Conservation (phyloP, 2,113 vertebrate genomes). For the Gallinago jamesoni region DNA sequence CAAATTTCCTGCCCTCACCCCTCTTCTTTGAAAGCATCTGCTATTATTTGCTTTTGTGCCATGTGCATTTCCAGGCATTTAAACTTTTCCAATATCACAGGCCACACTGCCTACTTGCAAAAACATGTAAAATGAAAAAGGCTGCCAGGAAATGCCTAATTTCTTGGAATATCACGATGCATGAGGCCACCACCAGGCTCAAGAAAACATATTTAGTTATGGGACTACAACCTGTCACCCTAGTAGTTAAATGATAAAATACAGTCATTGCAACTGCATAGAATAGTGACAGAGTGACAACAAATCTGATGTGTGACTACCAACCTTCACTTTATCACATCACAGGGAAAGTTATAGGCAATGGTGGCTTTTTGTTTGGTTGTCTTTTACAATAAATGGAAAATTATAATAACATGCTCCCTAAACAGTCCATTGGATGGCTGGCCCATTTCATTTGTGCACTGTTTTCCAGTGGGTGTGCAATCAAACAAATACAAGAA, state of each 20-base stretch:
- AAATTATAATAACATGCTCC: neutral
- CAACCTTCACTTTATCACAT: neutral
- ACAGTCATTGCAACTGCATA: neutral
- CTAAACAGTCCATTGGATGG: neutral
- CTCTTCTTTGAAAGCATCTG: neutral
- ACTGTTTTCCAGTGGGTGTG: neutral
- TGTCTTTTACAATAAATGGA: neutral
- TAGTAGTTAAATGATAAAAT: neutral
- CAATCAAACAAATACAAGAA: neutral
- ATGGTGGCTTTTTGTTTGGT: no score
- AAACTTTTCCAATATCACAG: neutral
- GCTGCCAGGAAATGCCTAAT: neutral
- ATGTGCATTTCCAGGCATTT: neutral
- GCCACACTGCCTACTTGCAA: neutral
- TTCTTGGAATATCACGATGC: neutral
- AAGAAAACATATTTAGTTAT: rapidly evolving
- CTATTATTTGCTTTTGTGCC: neutral
- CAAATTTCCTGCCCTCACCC: neutral
- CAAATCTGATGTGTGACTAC: rapidly evolving
- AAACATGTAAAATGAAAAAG: neutral
- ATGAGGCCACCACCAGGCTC: neutral
- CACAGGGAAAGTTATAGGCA: neutral
- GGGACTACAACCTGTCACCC: neutral
- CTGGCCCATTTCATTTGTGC: neutral
- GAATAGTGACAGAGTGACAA: neutral